Evolutionary conservation across 2,888 invertebrate genomes (phyloP).

Genomic region (Andricus curvator): DNA sequence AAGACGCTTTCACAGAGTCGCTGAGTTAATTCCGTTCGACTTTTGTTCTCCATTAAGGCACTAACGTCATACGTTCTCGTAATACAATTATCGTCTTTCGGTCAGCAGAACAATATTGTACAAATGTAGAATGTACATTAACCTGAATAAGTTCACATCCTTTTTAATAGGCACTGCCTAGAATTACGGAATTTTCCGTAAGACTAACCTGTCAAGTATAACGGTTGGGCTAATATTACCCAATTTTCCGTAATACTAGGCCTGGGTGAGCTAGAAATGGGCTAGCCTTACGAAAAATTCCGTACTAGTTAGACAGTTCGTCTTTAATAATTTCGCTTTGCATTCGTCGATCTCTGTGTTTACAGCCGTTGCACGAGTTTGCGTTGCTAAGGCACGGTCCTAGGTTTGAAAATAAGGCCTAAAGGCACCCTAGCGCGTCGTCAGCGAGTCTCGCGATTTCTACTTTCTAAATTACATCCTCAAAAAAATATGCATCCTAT

Average conservation of each 20-base stretch:
- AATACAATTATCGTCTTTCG: constrained; percentile 34
- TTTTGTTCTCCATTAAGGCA: constrained; percentile 47
- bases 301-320: too few species aligned
- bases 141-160: constrained; percentile 32
- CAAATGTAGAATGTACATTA: not conserved
- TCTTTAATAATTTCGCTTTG: not conserved
- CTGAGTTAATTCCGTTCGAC: constrained; percentile 15
- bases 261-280: too few species aligned
- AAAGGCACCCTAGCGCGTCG: constrained; percentile 71
- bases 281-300: too few species aligned
- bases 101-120: constrained; percentile 27
- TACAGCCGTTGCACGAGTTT: constrained; percentile 40
- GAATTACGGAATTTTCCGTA: too few species aligned
- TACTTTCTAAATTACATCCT: constrained; percentile 54
- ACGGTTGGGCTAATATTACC: too few species aligned
- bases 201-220: too few species aligned
- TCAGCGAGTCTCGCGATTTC: constrained; percentile 44
- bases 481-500: constrained; percentile 56
- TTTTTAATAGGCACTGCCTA: not conserved
- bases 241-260: too few species aligned
- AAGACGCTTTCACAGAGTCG: constrained; percentile 23
- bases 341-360: constrained; percentile 39
- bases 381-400: constrained; percentile 74
- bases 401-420: constrained; percentile 62
- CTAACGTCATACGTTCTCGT: constrained; percentile 45